These are phyloP conservation scores for Ctena decussata DNA, from an alignment of 2,888 invertebrate genomes.

Conservation along the genomic window DNA sequence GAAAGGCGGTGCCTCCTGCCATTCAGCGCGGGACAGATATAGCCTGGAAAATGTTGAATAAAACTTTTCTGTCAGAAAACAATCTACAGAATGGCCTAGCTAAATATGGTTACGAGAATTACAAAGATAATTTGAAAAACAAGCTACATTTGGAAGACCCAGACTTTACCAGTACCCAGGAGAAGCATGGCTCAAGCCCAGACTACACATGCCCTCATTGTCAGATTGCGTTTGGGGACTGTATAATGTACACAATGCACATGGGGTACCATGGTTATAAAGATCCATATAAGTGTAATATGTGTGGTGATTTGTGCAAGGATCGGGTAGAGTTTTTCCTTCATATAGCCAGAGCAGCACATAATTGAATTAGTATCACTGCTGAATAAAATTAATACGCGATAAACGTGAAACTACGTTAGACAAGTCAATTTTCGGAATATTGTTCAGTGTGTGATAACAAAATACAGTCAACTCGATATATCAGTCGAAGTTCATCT, in stretches of 20 bases:
- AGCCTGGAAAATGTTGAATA: slow-evolving; percentile 78
- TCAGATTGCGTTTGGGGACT: slow-evolving; percentile 95
- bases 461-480: too few species aligned
- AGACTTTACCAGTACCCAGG: slow-evolving; percentile 6
- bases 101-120: slow-evolving; percentile 24
- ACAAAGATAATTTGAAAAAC: slow-evolving; percentile 27
- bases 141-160: slow-evolving; percentile 38
- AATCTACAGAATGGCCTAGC: slow-evolving; percentile 24
- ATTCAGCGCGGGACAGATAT: slow-evolving; percentile 76
- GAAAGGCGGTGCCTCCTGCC: slow-evolving; percentile 69
- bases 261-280: slow-evolving; percentile 98
- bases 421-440: too few species aligned
- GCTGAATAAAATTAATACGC: too few species aligned
- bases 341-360: slow-evolving; percentile 89
- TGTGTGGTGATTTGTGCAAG: slow-evolving; percentile 94
- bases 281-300: slow-evolving; percentile 98
- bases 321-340: slow-evolving; percentile 96
- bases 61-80: slow-evolving; percentile 57
- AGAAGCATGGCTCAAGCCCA: slow-evolving; percentile 14
- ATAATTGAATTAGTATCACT: slow-evolving; percentile 82
- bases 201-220: slow-evolving; percentile 93
- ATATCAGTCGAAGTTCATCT: too few species aligned
- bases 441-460: too few species aligned
- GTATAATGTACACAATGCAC: slow-evolving; percentile 97
- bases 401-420: too few species aligned